Evolutionary conservation across 2,113 vertebrate species (phyloP).

Genomic region (Garra rufa): DNA sequence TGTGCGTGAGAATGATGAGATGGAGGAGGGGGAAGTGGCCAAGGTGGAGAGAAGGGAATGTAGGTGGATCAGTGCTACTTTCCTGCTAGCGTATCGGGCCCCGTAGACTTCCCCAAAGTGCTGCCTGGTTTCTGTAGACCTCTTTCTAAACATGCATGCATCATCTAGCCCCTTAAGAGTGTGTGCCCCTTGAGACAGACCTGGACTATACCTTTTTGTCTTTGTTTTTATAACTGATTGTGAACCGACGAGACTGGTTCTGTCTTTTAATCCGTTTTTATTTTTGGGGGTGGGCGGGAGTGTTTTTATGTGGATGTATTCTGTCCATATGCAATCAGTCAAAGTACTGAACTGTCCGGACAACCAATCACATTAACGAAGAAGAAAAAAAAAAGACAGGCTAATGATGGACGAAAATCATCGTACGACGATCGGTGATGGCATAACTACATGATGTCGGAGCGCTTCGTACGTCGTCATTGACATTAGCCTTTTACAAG

Average conservation of each 20-base stretch:
- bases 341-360: slow-evolving; percentile 44
- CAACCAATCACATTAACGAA: slow-evolving; percentile 44
- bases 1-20: slow-evolving; percentile 39
- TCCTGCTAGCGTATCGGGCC: slow-evolving; percentile 87
- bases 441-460: slow-evolving; percentile 3
- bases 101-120: slow-evolving; percentile 74
- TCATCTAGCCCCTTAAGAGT: slow-evolving; percentile 63
- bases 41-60: slow-evolving; percentile 79
- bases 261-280: slow-evolving; percentile 53
- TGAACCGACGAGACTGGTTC: slow-evolving; percentile 31
- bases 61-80: slow-evolving; percentile 81
- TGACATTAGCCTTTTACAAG: slow-evolving; percentile 42
- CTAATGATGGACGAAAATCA: slow-evolving; percentile 28
- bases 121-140: slow-evolving; percentile 89
- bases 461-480: slow-evolving; percentile 9
- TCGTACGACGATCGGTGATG: slow-evolving; percentile 26
- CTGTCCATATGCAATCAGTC: slow-evolving; percentile 60
- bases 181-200: slow-evolving; percentile 28
- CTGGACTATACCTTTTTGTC: slow-evolving; percentile 40
- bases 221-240: slow-evolving; percentile 61
- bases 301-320: slow-evolving; percentile 35
- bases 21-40: slow-evolving; percentile 59
- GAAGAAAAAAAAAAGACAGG: slow-evolving; percentile 46
- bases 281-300: neutral
- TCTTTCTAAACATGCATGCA: slow-evolving; percentile 93